Conservation (phyloP, 2,888 invertebrate species). For the Helicoverpa assulta region DNA sequence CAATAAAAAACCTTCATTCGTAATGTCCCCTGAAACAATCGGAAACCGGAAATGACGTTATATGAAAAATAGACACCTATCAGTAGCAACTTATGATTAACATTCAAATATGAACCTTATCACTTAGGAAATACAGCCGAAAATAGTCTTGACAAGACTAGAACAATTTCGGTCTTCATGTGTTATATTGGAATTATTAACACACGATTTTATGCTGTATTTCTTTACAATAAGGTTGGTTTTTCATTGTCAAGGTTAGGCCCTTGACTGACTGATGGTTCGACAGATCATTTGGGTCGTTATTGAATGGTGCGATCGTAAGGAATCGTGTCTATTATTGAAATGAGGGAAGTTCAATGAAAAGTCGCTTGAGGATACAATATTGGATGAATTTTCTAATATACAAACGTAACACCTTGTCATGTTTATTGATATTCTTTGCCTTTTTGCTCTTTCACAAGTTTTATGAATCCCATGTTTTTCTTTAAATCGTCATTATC, state of each 20-base stretch:
- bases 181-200: slow-evolving; percentile 4
- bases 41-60: slow-evolving; percentile 75
- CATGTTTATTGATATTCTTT: no score
- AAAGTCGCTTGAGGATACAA: slow-evolving; percentile 35
- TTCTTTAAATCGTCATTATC: no score
- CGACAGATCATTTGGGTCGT: slow-evolving; percentile 71
- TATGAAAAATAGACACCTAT: slow-evolving; percentile 81
- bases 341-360: slow-evolving; percentile 59
- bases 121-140: rapidly evolving
- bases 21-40: slow-evolving; percentile 64
- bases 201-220: slow-evolving; percentile 17
- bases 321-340: slow-evolving; percentile 66
- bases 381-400: slow-evolving; percentile 23
- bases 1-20: slow-evolving; percentile 63
- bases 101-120: slow-evolving; percentile 29
- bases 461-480: no score
- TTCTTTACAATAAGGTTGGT: neutral
- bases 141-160: slow-evolving; percentile 1
- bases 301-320: slow-evolving; percentile 64
- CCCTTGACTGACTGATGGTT: slow-evolving; percentile 68
- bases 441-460: no score
- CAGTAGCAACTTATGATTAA: slow-evolving; percentile 57
- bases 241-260: slow-evolving; percentile 37
- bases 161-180: slow-evolving; percentile 16
- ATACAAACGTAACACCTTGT: no score